Conservation (phyloP, 2,888 invertebrate genomes). For the Drosophila multiciliata region DNA sequence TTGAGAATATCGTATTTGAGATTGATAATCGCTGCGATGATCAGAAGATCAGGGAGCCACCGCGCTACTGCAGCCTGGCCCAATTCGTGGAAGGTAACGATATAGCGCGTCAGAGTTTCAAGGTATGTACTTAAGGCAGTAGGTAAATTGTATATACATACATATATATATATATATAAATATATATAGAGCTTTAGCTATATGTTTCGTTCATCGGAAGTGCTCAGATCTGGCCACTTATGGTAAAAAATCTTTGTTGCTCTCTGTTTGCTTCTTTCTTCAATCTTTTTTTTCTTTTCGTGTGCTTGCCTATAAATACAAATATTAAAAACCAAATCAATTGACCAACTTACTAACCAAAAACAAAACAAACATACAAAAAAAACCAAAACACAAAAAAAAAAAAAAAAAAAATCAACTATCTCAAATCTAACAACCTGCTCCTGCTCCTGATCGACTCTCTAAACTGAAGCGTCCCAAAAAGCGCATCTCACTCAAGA, state of each 20-base stretch:
- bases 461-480: constrained; percentile 76
- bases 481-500: constrained; percentile 82
- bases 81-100: constrained; percentile 94
- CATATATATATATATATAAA: constrained; percentile 30
- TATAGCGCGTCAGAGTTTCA: constrained; percentile 92
- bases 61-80: constrained; percentile 91
- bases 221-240: constrained; percentile 71
- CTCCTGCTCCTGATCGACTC: constrained; percentile 60
- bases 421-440: constrained; percentile 41
- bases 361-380: constrained; percentile 37
- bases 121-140: constrained; percentile 80
- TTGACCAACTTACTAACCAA: constrained; percentile 31
- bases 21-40: constrained; percentile 86
- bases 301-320: constrained; percentile 52
- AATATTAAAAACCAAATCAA: constrained; percentile 11
- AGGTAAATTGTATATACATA: constrained; percentile 43
- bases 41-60: constrained; percentile 86
- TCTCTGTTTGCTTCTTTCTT: constrained; percentile 79
- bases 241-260: constrained; percentile 80
- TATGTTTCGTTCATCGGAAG: constrained; percentile 66
- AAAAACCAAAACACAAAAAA: constrained; percentile 16
- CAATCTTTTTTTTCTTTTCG: constrained; percentile 65
- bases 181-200: constrained; percentile 56
- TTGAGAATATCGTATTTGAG: constrained; percentile 90
- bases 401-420: constrained; percentile 7